phyloP scores from a whole-genome alignment of 2,797 vertebrate species.

The Setipinna tenuifilis region DNA sequence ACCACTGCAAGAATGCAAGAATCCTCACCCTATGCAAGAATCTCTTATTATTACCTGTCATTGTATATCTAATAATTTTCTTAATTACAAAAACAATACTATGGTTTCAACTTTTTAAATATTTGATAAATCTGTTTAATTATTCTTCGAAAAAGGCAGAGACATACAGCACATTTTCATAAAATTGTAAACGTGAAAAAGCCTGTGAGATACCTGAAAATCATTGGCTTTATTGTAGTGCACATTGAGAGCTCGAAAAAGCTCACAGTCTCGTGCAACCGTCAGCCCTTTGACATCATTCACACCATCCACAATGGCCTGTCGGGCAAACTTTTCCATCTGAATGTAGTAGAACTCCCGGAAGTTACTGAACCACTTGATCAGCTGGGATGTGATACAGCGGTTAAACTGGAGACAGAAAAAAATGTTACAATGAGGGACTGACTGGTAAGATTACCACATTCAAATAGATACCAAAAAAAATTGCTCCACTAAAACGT shows the following conservation, averaged over 20 bases:
- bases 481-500: too few relatives aligned
- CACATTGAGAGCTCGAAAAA: constrained; percentile 89
- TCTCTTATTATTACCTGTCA: too few relatives aligned
- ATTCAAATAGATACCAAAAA: background rate
- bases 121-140: too few relatives aligned
- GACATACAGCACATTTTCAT: background rate
- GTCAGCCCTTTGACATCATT: constrained; percentile 78
- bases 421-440: background rate
- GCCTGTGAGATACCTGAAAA: constrained; percentile 79
- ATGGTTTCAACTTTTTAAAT: too few relatives aligned
- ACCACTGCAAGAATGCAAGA: too few relatives aligned
- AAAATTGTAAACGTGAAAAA: background rate
- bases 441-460: background rate
- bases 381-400: constrained; percentile 95
- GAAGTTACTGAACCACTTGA: constrained; percentile 99
- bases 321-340: constrained; percentile 95
- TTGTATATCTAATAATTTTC: too few relatives aligned
- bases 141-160: too few relatives aligned
- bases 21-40: too few relatives aligned
- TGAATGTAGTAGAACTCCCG: constrained; percentile 98
- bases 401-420: constrained; percentile 85
- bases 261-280: constrained; percentile 87
- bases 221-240: constrained; percentile 97
- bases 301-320: constrained; percentile 86
- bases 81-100: too few relatives aligned